Evolutionary conservation across 2,888 invertebrate genomes (phyloP), one percentile per base, ranked within the genome.

Genomic region (Hemicrepidius hirtus): DNA sequence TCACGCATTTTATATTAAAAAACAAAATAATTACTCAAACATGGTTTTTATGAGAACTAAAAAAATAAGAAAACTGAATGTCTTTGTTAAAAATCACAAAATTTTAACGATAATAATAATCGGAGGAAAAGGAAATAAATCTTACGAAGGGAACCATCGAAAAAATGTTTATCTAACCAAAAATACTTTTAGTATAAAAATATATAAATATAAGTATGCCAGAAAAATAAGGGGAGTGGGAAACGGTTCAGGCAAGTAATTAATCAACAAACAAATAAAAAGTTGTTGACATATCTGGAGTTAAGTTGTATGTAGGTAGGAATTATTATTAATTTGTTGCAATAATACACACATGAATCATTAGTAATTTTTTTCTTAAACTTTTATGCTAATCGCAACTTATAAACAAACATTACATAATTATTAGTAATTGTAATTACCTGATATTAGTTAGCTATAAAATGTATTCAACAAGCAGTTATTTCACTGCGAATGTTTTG

Each of bases 1-100:
- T 73, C 73, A 73, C 65, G 68, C 73, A 37, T 73, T 69, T 72
- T 65, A 68, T 72, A 63, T 69, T 65, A 60, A 64, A n/a, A 62
- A 68, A 66, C 44, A 64, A 55, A 68, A 57, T 57, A 57, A 57
- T 57, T 57, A 12, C 35, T 9, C 49, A 40, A 40, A 40, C 18
- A 20, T 10, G 46, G 18, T 18, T 10, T 18, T 46, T 46, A 46
- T 46, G 46, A 16, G 46, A 46, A 46, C 41, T n/a, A 16, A 16
- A n/a, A 12, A 41, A 41, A 13, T 41, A n/a, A 16, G 41, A 6
- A 6, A 41, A 41, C 13, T 16, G n/a, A 13, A n/a, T 13, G 13
- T 16, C 41, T 41, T 41, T 41, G 41, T 41, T 41, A 16, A n/a
- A n/a, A 16, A 41, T 7, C 16, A 13, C 41, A 4, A 41, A 41